Conservation (phyloP, 2,113 vertebrate genomes). For the Rhinopithecus roxellana region DNA sequence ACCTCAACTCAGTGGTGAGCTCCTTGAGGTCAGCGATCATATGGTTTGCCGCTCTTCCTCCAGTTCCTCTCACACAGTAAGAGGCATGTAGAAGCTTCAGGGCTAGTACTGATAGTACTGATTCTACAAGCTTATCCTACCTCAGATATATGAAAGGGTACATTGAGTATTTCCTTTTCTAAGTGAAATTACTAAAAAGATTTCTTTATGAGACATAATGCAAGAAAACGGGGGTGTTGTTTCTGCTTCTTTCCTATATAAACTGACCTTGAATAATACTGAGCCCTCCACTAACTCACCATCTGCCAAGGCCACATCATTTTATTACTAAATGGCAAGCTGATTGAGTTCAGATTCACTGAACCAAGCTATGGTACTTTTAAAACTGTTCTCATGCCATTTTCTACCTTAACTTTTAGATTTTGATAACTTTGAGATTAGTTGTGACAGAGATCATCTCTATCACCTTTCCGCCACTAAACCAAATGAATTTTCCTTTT, state of each 20-base stretch:
- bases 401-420: background rate
- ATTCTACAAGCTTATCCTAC: background rate
- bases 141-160: background rate
- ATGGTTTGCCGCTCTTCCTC: background rate
- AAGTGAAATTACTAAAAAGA: background rate
- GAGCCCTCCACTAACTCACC: background rate
- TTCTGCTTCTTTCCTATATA: constrained; percentile 27
- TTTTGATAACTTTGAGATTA: background rate
- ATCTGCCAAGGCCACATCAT: background rate
- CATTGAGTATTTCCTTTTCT: background rate
- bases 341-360: background rate
- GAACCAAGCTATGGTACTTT: background rate
- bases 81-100: background rate
- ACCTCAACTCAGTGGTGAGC: background rate
- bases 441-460: background rate
- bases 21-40: background rate
- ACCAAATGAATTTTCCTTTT: background rate
- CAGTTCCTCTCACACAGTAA: background rate
- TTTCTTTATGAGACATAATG: background rate
- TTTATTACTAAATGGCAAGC: background rate
- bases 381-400: background rate
- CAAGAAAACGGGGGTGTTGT: background rate
- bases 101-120: background rate
- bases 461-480: background rate
- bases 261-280: constrained; percentile 1